Conservation (phyloP, 2,797 vertebrate species). For the Acrocephalus scirpaceus region DNA sequence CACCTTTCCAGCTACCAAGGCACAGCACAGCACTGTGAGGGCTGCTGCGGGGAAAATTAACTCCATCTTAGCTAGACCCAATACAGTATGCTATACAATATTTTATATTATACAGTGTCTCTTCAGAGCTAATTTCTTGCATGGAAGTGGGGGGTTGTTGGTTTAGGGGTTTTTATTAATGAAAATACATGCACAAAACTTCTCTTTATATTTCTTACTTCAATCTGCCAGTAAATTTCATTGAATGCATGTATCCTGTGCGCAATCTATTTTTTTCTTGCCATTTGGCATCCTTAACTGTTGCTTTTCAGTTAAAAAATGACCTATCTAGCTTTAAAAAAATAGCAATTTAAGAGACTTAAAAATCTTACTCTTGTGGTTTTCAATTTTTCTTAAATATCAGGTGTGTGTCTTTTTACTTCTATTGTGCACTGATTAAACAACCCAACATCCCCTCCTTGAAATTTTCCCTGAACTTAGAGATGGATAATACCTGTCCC, state of each 20-base stretch:
- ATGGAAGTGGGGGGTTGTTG: not conserved
- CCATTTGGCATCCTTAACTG: not conserved
- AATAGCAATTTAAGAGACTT: not conserved
- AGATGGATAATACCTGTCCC: not conserved
- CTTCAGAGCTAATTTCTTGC: not conserved
- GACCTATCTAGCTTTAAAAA: not conserved
- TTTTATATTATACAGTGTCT: not conserved
- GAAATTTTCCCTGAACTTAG: not conserved
- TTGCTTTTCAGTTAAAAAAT: not conserved
- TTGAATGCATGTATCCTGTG: not conserved
- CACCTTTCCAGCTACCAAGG: not conserved
- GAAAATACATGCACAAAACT: not conserved
- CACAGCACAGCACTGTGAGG: not conserved
- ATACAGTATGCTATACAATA: no score
- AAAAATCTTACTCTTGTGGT: not conserved
- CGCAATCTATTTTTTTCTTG: not conserved
- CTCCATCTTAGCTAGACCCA: not conserved
- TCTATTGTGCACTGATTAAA: not conserved
- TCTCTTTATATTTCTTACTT: not conserved
- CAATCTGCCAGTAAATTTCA: not conserved
- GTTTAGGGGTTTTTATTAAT: rapidly evolving
- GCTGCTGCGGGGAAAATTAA: not conserved
- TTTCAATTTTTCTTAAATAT: not conserved
- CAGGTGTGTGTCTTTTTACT: not conserved
- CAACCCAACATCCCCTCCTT: not conserved